These are phyloP conservation scores for Halcyon chelicuti DNA, from an alignment of 2,797 vertebrate species.

Conservation along the genomic window DNA sequence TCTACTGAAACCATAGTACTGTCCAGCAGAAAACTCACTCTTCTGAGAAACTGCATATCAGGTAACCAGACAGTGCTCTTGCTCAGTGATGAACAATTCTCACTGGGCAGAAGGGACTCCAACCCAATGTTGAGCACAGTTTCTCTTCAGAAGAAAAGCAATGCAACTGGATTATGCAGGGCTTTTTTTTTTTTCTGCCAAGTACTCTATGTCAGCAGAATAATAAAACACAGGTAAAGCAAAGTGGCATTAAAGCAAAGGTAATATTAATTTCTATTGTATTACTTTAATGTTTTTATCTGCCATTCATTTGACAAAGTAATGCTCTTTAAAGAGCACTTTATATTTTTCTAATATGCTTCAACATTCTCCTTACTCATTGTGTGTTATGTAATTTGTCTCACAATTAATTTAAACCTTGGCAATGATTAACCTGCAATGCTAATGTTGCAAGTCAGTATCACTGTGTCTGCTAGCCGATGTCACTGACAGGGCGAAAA, in stretches of 20 bases:
- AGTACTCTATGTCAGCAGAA: not conserved
- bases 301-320: not conserved
- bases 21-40: not conserved
- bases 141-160: not conserved
- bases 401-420: not conserved
- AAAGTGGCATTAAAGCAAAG: not conserved
- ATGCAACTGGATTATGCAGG: not conserved
- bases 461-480: not conserved
- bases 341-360: not conserved
- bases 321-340: not conserved
- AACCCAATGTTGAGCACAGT: not conserved
- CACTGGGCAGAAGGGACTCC: not conserved
- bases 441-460: not conserved
- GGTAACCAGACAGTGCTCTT: not conserved
- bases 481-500: not conserved
- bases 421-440: conserved; percentile 2
- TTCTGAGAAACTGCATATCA: not conserved
- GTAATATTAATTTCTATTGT: not conserved
- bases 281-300: not conserved
- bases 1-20: not conserved
- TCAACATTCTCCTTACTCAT: not conserved
- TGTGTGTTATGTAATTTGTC: not conserved
- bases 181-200: not conserved
- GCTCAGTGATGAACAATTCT: not conserved
- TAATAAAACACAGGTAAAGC: not conserved